phyloP scores from a whole-genome alignment of 2,113 vertebrate species.

The Cairina moschata region DNA sequence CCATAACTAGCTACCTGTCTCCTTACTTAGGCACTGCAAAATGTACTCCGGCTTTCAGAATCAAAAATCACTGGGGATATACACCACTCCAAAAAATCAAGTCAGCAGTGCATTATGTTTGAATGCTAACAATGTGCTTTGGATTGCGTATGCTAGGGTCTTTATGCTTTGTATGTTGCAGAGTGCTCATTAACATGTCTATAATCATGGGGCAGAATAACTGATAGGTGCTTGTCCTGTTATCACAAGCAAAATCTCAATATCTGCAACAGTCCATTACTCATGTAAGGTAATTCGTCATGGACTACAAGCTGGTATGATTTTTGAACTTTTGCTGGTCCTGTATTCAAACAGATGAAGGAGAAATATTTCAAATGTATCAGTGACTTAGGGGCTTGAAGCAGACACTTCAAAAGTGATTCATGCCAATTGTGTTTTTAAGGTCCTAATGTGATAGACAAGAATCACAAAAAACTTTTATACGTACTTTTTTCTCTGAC shows the following conservation, averaged over 20 bases:
- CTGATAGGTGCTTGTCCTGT: background rate
- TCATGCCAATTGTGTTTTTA: background rate
- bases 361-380: background rate
- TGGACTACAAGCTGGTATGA: background rate
- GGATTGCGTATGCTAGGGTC: background rate
- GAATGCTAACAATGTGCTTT: background rate
- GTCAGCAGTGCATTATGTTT: background rate
- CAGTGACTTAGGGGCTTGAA: background rate
- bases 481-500: background rate
- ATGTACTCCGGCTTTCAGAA: background rate
- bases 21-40: background rate
- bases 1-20: background rate
- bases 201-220: background rate
- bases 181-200: background rate
- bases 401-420: background rate
- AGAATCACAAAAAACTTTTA: background rate
- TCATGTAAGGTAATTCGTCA: background rate
- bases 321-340: background rate
- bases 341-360: background rate
- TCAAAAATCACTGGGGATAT: background rate
- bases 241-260: background rate
- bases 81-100: background rate
- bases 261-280: background rate
- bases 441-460: background rate
- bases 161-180: background rate